phyloP scores from a whole-genome alignment of 23 tunicate genomes.

The Halocynthia roretzi region DNA sequence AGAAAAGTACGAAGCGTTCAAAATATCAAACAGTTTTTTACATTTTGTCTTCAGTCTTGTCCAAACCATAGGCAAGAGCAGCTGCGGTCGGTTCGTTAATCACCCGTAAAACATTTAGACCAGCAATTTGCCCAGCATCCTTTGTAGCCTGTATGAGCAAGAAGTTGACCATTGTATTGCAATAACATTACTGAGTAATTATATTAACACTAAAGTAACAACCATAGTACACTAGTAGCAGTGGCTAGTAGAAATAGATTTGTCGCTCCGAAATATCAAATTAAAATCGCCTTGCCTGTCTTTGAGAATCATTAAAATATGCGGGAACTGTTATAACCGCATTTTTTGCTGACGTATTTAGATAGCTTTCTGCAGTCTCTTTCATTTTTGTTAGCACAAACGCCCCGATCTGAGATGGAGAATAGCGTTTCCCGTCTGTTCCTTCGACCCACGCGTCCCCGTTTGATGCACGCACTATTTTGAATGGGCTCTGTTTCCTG shows the following conservation, averaged over 20 bases:
- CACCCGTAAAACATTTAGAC: constrained; percentile 88
- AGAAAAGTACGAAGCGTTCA: no score
- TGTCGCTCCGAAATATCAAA: background rate
- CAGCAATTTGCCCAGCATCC: constrained; percentile 97
- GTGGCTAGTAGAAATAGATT: background rate
- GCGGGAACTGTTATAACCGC: constrained; percentile 98
- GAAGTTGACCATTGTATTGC: constrained; percentile 3
- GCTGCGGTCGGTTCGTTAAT: constrained; percentile 99
- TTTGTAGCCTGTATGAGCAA: constrained; percentile 59
- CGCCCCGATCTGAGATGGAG: constrained; percentile 96
- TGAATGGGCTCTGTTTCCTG: constrained; percentile 65
- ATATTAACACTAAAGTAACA: background rate
- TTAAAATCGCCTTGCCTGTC: constrained; percentile 27
- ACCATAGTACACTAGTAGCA: background rate
- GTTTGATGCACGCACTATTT: constrained; percentile 87
- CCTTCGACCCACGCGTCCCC: constrained; percentile 99
- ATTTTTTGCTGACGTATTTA: constrained; percentile 78
- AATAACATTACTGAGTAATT: background rate
- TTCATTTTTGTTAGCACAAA: constrained; percentile 94
- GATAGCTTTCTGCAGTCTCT: constrained; percentile 92
- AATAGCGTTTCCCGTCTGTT: constrained; percentile 93
- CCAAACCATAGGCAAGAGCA: constrained; percentile 93
- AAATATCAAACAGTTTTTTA: no score
- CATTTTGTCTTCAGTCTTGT: constrained; percentile 88
- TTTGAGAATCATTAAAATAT: constrained; percentile 95